Base-by-base conservation (phyloP, 1,140 invertebrate species). In the Aphelenchoides avenae region DNA sequence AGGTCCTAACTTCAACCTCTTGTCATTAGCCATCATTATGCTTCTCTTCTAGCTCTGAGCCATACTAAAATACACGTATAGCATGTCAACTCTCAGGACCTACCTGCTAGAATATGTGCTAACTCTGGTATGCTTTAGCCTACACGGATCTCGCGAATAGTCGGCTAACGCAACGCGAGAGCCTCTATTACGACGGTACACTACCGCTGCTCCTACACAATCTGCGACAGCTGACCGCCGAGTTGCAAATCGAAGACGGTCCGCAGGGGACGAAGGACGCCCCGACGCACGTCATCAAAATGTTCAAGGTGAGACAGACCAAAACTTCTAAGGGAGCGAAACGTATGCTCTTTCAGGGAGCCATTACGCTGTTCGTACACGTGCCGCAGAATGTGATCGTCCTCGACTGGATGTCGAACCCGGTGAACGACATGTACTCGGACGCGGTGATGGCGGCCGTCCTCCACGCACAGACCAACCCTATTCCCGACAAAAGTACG, bases 351-450 rank as follows among this genome's bases (percentile, higher is more conserved):
- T 52, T 52, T 53, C 4, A 57, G 68, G 59, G 36, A 9, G 39
- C 44, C 34, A 52, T 70, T 51, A 47, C 31, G 20, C 43, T 70
- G 20, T 15, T 18, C 2, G 42, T 40, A 11, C 64, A 58, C 37
- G 34, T 33, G 18, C 34, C 20, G 9, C 52, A 58, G 20, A 9
- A 57, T 26, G 47, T 71, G 4, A 49, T 71, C 43, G 48, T 68
- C 57, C 64, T 82, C 36, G 78, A 89, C 83, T 97, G 94, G 94
- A 80, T 86, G 15, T 89, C 91, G 15, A 90, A 87, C 74, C 91
- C 92, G 9, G 86, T 94, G 18, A 89, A 90, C 73, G 93, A 98
- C 78, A 96, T 97, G 89, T 96, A 89, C 79, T 91, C 93, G 1
- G 93, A 98, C 81, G 87, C 91, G 18, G 86, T 94, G 11, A 80